A percentile compares a stretch with the other conserved stretches of the same genome.
These are phyloP conservation scores for Epinotia nisella DNA, from an alignment of 2,888 invertebrate genomes.

Conservation along the genomic window DNA sequence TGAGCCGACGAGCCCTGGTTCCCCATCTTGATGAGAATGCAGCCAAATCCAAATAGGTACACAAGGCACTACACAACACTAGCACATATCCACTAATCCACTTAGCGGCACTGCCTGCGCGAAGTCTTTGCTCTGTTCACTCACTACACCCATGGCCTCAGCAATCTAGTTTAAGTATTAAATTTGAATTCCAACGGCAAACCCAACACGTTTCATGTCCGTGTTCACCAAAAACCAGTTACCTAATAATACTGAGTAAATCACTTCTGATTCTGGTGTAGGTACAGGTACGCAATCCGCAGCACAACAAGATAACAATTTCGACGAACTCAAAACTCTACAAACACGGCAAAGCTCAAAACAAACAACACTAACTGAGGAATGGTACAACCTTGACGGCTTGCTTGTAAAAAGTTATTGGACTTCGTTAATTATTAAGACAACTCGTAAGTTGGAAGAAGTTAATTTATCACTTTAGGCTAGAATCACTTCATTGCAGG, in stretches of 20 bases:
- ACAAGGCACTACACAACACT: constrained; percentile 52
- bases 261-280: constrained; percentile 61
- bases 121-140: constrained; percentile 48
- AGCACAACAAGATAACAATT: constrained; percentile 77
- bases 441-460: constrained; percentile 44
- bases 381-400: constrained; percentile 72
- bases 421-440: constrained; percentile 46
- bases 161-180: constrained; percentile 47
- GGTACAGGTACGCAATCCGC: constrained; percentile 68
- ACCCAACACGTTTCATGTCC: constrained; percentile 61
- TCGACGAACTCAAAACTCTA: constrained; percentile 73
- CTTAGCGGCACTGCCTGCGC: constrained; percentile 47
- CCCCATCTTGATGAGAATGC: constrained; percentile 85
- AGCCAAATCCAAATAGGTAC: constrained; percentile 45
- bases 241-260: constrained; percentile 63
- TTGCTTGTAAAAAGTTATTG: constrained; percentile 61
- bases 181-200: constrained; percentile 59
- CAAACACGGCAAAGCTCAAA: constrained; percentile 77
- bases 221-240: constrained; percentile 62
- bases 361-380: constrained; percentile 73
- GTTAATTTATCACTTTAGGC: constrained; percentile 33
- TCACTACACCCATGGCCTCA: constrained; percentile 49
- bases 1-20: constrained; percentile 93
- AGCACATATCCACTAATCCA: constrained; percentile 54
- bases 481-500: constrained; percentile 16